Base-by-base conservation (phyloP, 2,113 vertebrate species). In the Xiphias gladius region DNA sequence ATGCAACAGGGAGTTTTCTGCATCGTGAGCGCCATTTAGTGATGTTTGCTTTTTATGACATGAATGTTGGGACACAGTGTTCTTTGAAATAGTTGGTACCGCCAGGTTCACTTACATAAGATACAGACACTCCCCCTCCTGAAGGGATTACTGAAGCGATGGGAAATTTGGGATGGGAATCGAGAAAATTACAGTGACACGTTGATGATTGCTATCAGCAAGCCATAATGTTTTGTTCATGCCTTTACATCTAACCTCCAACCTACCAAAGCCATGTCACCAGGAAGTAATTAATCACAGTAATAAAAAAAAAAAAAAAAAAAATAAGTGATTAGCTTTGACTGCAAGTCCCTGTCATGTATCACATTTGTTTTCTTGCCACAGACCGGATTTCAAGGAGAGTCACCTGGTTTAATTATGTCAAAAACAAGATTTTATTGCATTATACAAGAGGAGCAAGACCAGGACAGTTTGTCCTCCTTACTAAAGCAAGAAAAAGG, bases 31-130 rank as follows among this genome's bases (percentile, higher is more conserved):
- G 19, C 22, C 63, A 26, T 73, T 61, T 35, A 9, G 12, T 2
- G 24, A 20, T 26, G 12, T 17, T 17, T n/a, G 1, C 35, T 10
- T 9, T 10, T 0, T 10, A 10, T 46, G 16, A 28, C 10, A 12
- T 62, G 4, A 4, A 43, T 57, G 48, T 41, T 43, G 73, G 89
- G 76, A 88, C 83, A 89, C 63, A 0, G 73, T 86, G 80, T 89
- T 83, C 80, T 78, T 22, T 37, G 9, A 41, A 52, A 52, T 16
- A 80, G 52, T 52, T 58, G 26, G 59, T 75, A 83, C 70, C 73
- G 43, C 58, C 32, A 71, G 69, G 78, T 72, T 59, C 20, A 52
- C 83, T 92, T 90, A 84, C 68, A 78, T 89, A 88, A 91, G 62
- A 63, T 9, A 1, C 52, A 75, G 76, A 83, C 91, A 79, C 84